Evolutionary conservation across 2,888 invertebrate species (phyloP), one percentile per base, ranked within the genome.

Genomic region (Eristalis arbustorum): DNA sequence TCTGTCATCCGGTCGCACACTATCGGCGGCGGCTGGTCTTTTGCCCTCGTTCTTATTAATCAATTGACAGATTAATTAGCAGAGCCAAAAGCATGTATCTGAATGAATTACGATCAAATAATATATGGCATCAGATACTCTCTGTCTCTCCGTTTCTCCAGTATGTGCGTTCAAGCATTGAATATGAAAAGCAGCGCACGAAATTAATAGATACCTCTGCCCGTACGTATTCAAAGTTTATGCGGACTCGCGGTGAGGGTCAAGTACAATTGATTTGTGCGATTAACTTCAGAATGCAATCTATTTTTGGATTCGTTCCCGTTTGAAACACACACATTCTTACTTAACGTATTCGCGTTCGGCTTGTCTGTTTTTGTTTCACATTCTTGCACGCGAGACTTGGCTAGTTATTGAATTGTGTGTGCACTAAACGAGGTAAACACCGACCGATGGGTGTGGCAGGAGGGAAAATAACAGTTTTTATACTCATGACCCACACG

Each of bases 1-100:
- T 34, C 56, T 34, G 28, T 11, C 3, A 49, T 62, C 3, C 31
- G 28, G 68, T 28, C 61, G 49, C 79, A 74, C 56, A 37, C 13
- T 14, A 40, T 56, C 63, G 64, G n/a, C 57, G 37, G 13, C 11
- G 11, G 11, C 59, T 59, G 59, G 59, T 71, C 68, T 71, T 42
- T 69, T 79, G 49, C 62, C 67, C 84, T 62, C 67, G 63, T 6
- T 42, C 76, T 76, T 76, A 84, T 84, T 72, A 80, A 84, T 84
- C 76, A 84, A 84, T 84, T 80, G 80, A 81, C 72, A 63, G 57
- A 68, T 76, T 68, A 84, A 80, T 80, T 80, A 74, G 62, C 42
- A 14, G 64, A 74, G 59, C 79, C 78, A 49, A 66, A 62, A 37
- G 56, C 31, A 64, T 66, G 59, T 37, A 72, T 71, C 42, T 25